phyloP scores from a whole-genome alignment of 1,140 invertebrate species.

The Probaryconus sp. region DNA sequence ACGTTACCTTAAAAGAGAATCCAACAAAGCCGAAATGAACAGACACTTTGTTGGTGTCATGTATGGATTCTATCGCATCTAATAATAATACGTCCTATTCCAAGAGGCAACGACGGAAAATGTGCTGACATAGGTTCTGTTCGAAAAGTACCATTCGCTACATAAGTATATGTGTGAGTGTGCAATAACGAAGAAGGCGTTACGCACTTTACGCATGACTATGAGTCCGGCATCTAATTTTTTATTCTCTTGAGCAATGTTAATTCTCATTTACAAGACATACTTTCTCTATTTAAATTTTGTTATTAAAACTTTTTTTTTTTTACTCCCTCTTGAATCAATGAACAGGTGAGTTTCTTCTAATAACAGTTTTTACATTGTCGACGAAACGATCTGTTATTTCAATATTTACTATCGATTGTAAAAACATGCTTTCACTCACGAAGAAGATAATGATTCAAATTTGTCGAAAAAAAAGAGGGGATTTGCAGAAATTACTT shows the following conservation, averaged over 20 bases:
- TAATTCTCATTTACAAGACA: conserved; percentile 11
- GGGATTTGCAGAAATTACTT: too few relatives aligned
- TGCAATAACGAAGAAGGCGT: conserved; percentile 41
- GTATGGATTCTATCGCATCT: conserved; percentile 8
- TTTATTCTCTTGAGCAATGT: conserved; percentile 19
- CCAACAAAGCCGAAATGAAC: conserved; percentile 35
- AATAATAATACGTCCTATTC: conserved; percentile 31
- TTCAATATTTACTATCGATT: too few relatives aligned
- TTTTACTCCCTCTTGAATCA: too few relatives aligned
- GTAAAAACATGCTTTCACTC: too few relatives aligned
- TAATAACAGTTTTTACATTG: too few relatives aligned
- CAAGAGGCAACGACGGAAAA: conserved; percentile 32
- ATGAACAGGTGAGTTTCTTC: too few relatives aligned
- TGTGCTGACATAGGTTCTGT: conserved; percentile 43
- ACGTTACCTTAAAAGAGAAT: too few relatives aligned
- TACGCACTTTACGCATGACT: conserved; percentile 44
- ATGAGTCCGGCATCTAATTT: conserved; percentile 30
- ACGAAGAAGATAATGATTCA: too few relatives aligned
- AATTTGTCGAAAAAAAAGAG: too few relatives aligned
- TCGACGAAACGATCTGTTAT: too few relatives aligned
- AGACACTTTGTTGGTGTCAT: conserved; percentile 29
- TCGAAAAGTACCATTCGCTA: conserved; percentile 35
- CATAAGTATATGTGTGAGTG: too few relatives aligned
- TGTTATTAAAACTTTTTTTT: background rate
- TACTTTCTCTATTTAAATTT: conserved; percentile 20